Conservation (phyloP, 2,113 vertebrate species). For the Salvelinus namaycush region DNA sequence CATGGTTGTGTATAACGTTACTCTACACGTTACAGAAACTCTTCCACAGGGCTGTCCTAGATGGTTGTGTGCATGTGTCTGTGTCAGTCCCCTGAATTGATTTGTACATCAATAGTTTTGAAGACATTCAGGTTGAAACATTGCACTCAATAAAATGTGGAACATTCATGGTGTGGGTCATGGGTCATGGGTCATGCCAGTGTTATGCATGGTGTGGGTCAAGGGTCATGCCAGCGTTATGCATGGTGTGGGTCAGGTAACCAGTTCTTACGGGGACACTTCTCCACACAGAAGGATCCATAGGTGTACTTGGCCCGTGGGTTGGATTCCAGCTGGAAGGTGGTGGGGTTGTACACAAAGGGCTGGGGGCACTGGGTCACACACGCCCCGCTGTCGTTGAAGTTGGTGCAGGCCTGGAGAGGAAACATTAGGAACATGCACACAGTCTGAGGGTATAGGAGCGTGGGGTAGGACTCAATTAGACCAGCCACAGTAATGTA, state of each 20-base stretch:
- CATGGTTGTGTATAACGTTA: too few species aligned
- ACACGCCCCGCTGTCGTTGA: slow-evolving; percentile 96
- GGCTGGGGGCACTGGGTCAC: slow-evolving; percentile 97
- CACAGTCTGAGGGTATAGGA: not conserved
- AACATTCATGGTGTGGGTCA: too few species aligned
- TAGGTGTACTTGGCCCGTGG: slow-evolving; percentile 96
- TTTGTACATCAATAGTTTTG: too few species aligned
- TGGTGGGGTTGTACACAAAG: slow-evolving; percentile 95
- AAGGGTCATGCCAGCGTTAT: not conserved
- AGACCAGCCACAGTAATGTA: too few species aligned
- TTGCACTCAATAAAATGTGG: too few species aligned
- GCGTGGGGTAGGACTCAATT: too few species aligned
- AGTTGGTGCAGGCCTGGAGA: slow-evolving; percentile 94
- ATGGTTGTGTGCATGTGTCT: not conserved
- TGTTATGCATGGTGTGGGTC: too few species aligned
- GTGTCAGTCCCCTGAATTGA: not conserved
- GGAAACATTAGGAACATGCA: not conserved
- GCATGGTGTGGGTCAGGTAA: slow-evolving; percentile 21
- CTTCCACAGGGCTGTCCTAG: too few species aligned
- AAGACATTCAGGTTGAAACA: too few species aligned
- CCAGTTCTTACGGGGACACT: slow-evolving; percentile 89
- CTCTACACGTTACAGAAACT: too few species aligned
- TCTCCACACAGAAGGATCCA: slow-evolving; percentile 96
- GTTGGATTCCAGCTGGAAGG: slow-evolving; percentile 94
- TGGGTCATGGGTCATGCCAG: too few species aligned